phyloP scores from a whole-genome alignment of 2,797 vertebrate genomes.

The Poeciliopsis presidionis region DNA sequence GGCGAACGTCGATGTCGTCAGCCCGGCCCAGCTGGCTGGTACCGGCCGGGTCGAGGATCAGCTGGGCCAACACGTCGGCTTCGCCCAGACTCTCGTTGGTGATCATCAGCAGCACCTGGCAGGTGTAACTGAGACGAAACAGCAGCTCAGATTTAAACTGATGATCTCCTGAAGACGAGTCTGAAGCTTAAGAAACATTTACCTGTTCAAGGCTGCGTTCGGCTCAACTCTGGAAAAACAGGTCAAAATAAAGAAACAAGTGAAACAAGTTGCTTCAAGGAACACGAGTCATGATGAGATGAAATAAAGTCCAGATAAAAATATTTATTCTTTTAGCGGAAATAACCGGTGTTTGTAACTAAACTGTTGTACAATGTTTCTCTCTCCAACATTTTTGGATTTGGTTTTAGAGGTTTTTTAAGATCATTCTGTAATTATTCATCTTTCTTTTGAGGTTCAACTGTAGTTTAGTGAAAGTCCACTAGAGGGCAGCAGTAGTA shows the following conservation, averaged over 20 bases:
- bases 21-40: conserved; percentile 68
- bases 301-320: neutral
- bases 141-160: neutral
- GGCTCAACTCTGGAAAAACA: neutral
- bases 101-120: conserved; percentile 86
- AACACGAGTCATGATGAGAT: neutral
- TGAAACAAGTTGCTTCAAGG: neutral
- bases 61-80: conserved; percentile 74
- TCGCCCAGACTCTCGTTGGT: conserved; percentile 82
- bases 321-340: neutral
- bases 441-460: neutral
- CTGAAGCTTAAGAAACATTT: neutral
- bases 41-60: conserved; percentile 72
- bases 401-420: neutral
- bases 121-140: conserved; percentile 75
- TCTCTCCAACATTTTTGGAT: neutral
- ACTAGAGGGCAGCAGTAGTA: neutral
- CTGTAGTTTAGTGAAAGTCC: neutral
- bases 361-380: neutral
- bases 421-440: neutral
- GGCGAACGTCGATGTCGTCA: conserved; percentile 51
- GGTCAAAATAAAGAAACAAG: neutral
- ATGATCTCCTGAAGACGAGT: neutral
- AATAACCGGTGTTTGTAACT: neutral
- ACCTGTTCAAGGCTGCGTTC: neutral